Percentiles rank a stretch among this genome's conserved stretches.
Conservation (phyloP, 2,888 invertebrate genomes). For the Mylabris sibirica region DNA sequence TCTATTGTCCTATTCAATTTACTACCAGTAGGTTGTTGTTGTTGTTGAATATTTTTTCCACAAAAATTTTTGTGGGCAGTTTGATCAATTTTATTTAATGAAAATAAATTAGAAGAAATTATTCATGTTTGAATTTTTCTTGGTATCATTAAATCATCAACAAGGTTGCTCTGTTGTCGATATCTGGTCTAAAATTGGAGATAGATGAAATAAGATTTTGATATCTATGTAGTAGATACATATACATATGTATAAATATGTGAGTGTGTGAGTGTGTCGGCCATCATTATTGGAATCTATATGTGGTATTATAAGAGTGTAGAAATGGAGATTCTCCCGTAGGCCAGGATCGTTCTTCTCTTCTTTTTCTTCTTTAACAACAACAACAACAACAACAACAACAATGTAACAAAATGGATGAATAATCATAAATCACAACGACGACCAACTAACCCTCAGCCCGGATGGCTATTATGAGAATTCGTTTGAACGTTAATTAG, state of each 20-base stretch:
- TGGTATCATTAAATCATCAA: slow-evolving; percentile 10
- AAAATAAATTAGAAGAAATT: neutral
- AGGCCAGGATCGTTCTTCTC: slow-evolving; percentile 7
- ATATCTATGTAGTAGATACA: neutral
- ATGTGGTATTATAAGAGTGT: neutral
- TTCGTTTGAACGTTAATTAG: slow-evolving; percentile 48
- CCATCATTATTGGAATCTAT: slow-evolving; percentile 11
- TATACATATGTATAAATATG: neutral
- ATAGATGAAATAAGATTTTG: neutral
- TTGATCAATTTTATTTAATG: neutral
- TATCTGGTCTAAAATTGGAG: neutral
- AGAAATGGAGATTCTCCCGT: slow-evolving; percentile 10
- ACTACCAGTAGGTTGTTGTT: neutral
- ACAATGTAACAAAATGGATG: slow-evolving; percentile 44
- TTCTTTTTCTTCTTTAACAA: no score
- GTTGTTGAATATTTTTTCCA: neutral
- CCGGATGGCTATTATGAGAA: slow-evolving; percentile 45
- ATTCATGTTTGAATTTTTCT: neutral
- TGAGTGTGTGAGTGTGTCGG: slow-evolving; percentile 4
- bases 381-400: neutral
- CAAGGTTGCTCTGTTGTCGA: neutral
- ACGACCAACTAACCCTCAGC: slow-evolving; percentile 43
- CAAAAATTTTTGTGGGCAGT: neutral
- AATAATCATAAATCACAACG: slow-evolving; percentile 46
- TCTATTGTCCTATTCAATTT: slow-evolving; percentile 10